These are phyloP conservation scores for Lasioglossum zephyrum DNA, from an alignment of 2,888 invertebrate genomes.

Conservation along the genomic window DNA sequence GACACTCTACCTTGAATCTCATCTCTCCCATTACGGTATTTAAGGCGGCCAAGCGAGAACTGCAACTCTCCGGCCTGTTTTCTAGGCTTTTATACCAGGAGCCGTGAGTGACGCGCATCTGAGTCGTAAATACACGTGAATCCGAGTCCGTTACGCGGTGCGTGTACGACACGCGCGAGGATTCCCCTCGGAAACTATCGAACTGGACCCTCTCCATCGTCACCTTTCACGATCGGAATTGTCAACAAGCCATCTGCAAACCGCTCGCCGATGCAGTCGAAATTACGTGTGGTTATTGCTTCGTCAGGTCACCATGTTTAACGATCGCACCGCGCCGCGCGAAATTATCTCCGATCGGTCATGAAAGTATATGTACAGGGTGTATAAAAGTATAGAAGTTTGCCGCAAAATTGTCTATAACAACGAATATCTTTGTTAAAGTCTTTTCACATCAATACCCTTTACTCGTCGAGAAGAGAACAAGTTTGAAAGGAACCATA, in stretches of 20 bases:
- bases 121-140: conserved; percentile 54
- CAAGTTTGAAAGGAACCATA: too few relatives aligned
- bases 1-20: conserved; percentile 79
- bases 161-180: conserved; percentile 26
- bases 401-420: too few relatives aligned
- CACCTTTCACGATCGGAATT: conserved; percentile 24
- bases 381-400: too few relatives aligned
- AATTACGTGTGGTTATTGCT: background rate
- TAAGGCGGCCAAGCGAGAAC: conserved; percentile 79
- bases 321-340: background rate
- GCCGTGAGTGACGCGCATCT: conserved; percentile 63
- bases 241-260: background rate
- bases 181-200: conserved; percentile 39
- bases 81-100: conserved; percentile 80
- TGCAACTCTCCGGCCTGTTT: conserved; percentile 79
- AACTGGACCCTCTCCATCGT: conserved; percentile 5
- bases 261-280: background rate
- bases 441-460: too few relatives aligned
- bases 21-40: conserved; percentile 77
- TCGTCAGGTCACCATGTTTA: background rate
- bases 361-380: background rate
- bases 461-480: too few relatives aligned
- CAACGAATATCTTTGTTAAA: too few relatives aligned
- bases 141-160: conserved; percentile 43
- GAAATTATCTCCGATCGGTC: background rate